These are phyloP conservation scores for Heliconius hewitsoni DNA, from an alignment of 1,140 invertebrate genomes.

Conservation along the genomic window DNA sequence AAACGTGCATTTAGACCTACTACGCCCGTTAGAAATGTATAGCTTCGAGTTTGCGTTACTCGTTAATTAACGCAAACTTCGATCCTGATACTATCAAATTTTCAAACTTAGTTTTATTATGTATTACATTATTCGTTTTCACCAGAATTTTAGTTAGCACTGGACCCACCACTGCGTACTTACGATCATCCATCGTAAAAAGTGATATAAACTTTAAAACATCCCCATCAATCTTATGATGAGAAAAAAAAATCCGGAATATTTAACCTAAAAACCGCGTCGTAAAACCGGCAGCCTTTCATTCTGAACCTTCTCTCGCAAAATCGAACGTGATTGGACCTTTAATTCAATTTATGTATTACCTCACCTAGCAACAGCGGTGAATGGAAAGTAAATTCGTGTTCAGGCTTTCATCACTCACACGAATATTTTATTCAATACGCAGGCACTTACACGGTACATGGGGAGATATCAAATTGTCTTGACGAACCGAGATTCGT, in stretches of 20 bases:
- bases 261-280: slow-evolving; percentile 28
- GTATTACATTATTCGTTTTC: too few relatives aligned
- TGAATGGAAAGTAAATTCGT: slow-evolving; percentile 43
- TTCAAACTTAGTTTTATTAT: too few relatives aligned
- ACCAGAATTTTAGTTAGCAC: neutral
- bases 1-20: too few relatives aligned
- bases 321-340: slow-evolving; percentile 46
- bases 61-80: too few relatives aligned
- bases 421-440: slow-evolving; percentile 43
- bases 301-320: slow-evolving; percentile 33
- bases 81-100: too few relatives aligned
- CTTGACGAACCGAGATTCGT: slow-evolving; percentile 24
- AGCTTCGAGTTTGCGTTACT: too few relatives aligned
- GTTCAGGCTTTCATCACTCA: slow-evolving; percentile 43
- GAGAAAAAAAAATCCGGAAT: slow-evolving; percentile 14
- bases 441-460: slow-evolving; percentile 29
- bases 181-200: neutral
- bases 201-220: slow-evolving; percentile 9
- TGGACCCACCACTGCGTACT: neutral
- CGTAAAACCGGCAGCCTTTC: slow-evolving; percentile 37
- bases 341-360: slow-evolving; percentile 50
- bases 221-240: slow-evolving; percentile 2
- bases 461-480: slow-evolving; percentile 37
- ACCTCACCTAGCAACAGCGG: slow-evolving; percentile 42
- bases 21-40: too few relatives aligned